Evolutionary conservation across 92 coral and sea anemone species (phyloP), one percentile per base, ranked within the genome.

Genomic region (Porites divaricata): DNA sequence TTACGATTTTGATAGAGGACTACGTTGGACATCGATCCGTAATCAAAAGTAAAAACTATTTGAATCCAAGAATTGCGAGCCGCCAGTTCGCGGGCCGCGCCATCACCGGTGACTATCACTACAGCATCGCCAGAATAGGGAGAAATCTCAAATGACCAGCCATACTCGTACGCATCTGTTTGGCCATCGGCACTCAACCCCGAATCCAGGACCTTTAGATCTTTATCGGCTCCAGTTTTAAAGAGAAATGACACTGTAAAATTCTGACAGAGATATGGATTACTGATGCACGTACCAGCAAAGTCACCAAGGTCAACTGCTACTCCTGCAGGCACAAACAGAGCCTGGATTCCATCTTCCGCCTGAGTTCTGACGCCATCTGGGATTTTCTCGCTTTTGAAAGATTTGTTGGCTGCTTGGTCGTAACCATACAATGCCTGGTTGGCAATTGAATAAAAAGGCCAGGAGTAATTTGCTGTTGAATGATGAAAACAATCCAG

Each of bases 321-420:
- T 52, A 10, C 51, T 28, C 79, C 79, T 54, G 63, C 67, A 7
- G 79, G 79, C 63, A 75, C 79, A 50, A 75, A 54, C 79, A 75
- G 52, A 22, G 79, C 35, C n/a, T 75, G 52, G 79, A 75, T 75
- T 75, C 79, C 79, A 41, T 53, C 66, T 59, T 75, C 79, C 50
- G 1, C 53, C 20, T 28, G n/a, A 13, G 66, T 26, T 28, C 24
- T 16, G 5, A 75, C 79, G 24, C 66, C 66, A 28, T 22, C 17
- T 19, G 79, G 65, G 24, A 75, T 12, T 10, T 50, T 52, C 8
- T 35, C 23, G 19, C 79, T 75, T 59, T 12, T 75, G 66, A 53
- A 75, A 2, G 79, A 75, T 50, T n/a, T 75, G 66, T 75, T 75
- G 17, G 49, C 52, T 1, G 65, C 67, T 45, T 17, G 50, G 52